A percentile compares a stretch with the other conserved stretches of the same genome.
Conservation (phyloP, 2,797 vertebrate genomes). For the Orientallactaga sibirica region DNA sequence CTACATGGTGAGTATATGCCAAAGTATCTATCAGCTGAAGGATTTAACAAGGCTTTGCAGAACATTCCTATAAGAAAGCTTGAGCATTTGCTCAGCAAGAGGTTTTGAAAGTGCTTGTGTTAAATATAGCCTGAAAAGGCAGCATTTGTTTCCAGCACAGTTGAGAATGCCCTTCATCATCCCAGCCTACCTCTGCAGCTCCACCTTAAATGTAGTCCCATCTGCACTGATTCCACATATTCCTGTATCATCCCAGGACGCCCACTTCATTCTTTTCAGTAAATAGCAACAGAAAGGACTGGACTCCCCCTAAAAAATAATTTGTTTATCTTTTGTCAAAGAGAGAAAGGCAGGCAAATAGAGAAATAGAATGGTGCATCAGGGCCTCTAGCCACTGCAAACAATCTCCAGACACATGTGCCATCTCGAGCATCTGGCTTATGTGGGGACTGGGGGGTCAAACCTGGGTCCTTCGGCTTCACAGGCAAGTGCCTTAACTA, state of each 20-base stretch:
- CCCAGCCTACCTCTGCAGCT: background rate
- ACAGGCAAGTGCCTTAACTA: too few species aligned
- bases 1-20: slow-evolving; percentile 6
- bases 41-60: slow-evolving; percentile 56
- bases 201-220: background rate
- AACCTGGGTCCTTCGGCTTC: too few species aligned
- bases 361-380: too few species aligned
- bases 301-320: background rate
- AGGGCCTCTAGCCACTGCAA: too few species aligned
- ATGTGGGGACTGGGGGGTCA: too few species aligned
- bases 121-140: background rate
- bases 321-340: slow-evolving; percentile 20
- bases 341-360: too few species aligned
- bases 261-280: slow-evolving; percentile 31
- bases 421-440: too few species aligned
- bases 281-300: background rate
- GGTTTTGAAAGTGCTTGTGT: background rate
- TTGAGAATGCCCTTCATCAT: background rate
- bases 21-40: slow-evolving; percentile 37
- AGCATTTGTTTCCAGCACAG: background rate
- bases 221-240: background rate
- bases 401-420: too few species aligned
- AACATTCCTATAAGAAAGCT: background rate
- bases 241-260: background rate
- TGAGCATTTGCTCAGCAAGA: slow-evolving; percentile 49